phyloP scores from a whole-genome alignment of 1,140 invertebrate species.

The Oedothorax gibbosus region DNA sequence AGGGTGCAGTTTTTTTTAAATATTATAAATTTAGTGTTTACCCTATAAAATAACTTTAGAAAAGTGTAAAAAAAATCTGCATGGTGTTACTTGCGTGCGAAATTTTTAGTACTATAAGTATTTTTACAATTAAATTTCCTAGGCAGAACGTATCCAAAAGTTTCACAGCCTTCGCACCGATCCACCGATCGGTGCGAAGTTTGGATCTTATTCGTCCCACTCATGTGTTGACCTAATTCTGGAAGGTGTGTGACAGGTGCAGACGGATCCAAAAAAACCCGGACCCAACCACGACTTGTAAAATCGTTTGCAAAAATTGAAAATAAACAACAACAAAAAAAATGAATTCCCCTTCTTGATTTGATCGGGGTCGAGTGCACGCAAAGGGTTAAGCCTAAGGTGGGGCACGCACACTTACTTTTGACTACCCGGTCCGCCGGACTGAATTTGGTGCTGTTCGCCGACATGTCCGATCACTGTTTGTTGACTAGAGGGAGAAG shows the following conservation, averaged over 20 bases:
- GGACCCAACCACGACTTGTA: neutral
- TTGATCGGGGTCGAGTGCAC: neutral
- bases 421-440: conserved; percentile 80
- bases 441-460: conserved; percentile 72
- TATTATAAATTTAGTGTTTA: no score
- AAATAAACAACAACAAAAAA: neutral
- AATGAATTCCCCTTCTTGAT: neutral
- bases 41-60: no score
- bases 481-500: conserved; percentile 62
- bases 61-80: no score
- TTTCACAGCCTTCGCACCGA: no score
- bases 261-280: neutral
- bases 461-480: conserved; percentile 53
- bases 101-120: no score
- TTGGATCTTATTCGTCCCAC: neutral
- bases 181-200: no score
- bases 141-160: no score
- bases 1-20: no score
- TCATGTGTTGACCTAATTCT: conserved; percentile 37
- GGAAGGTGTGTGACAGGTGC: conserved; percentile 12
- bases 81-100: no score
- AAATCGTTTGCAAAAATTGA: neutral
- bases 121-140: no score
- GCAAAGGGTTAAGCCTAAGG: conserved; percentile 51
- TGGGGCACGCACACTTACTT: conserved; percentile 73